These are phyloP conservation scores for Bimastos eiseni DNA, from an alignment of 2,888 invertebrate species.

Conservation along the genomic window DNA sequence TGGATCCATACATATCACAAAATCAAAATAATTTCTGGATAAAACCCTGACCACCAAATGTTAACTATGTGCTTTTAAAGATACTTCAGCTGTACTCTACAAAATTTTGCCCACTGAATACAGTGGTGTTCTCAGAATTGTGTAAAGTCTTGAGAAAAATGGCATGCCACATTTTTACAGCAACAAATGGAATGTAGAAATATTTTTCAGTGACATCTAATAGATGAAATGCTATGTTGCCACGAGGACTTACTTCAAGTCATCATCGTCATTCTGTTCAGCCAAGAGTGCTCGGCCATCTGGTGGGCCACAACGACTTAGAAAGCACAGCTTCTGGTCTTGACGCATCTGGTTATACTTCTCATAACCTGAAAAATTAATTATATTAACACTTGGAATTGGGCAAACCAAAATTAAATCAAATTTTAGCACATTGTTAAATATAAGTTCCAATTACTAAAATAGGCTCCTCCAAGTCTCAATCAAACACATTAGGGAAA, in stretches of 20 bases:
- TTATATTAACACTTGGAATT: neutral
- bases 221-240: no score
- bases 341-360: slow-evolving; percentile 89
- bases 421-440: neutral
- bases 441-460: neutral
- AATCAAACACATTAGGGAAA: neutral
- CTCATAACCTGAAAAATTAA: slow-evolving; percentile 42
- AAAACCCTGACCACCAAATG: neutral
- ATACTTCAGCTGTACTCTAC: no score
- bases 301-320: slow-evolving; percentile 76
- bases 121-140: no score
- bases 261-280: slow-evolving; percentile 69
- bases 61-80: no score
- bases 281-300: slow-evolving; percentile 65
- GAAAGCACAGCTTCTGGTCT: slow-evolving; percentile 88
- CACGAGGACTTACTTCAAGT: slow-evolving; percentile 45
- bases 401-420: neutral
- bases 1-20: neutral
- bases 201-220: no score
- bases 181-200: no score
- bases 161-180: no score
- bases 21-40: neutral
- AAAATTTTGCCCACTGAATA: no score
- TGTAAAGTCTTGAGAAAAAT: no score
- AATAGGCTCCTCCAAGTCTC: neutral